These are phyloP conservation scores for Lysiphlebus fabarum DNA, from an alignment of 1,140 invertebrate species.

Conservation along the genomic window DNA sequence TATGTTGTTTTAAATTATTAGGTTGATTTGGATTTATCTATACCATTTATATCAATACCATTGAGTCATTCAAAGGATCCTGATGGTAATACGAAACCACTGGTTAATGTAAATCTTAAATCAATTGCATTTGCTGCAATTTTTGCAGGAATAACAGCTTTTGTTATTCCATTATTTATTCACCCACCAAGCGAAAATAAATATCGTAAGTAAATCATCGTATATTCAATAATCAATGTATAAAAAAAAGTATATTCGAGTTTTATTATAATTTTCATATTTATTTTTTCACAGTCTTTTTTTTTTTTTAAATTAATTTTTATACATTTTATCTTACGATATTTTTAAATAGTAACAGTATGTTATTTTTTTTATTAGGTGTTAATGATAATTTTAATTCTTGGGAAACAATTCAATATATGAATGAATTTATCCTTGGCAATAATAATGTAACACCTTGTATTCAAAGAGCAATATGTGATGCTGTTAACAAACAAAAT, in stretches of 20 bases:
- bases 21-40: constrained; percentile 41
- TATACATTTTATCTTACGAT: not conserved
- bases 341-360: constrained; percentile 7
- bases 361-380: constrained; percentile 24
- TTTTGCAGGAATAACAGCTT: constrained; percentile 30
- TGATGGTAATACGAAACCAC: constrained; percentile 23
- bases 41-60: constrained; percentile 46
- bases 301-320: too few species aligned
- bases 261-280: constrained; percentile 7
- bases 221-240: too few species aligned
- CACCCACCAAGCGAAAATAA: constrained; percentile 27
- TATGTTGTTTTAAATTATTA: constrained; percentile 16
- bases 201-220: constrained; percentile 35
- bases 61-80: constrained; percentile 25
- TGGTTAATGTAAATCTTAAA: constrained; percentile 40
- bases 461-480: constrained; percentile 44
- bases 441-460: constrained; percentile 44
- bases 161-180: constrained; percentile 36
- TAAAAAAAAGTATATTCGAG: too few species aligned
- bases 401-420: constrained; percentile 28
- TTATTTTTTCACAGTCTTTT: not conserved
- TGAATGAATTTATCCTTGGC: constrained; percentile 39
- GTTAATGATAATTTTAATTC: constrained; percentile 25
- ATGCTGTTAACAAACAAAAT: constrained; percentile 33
- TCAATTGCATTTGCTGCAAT: constrained; percentile 37